A percentile compares a stretch with the other conserved stretches of the same genome.
Conservation (phyloP, 2,797 vertebrate genomes). For the Hirundo rustica region DNA sequence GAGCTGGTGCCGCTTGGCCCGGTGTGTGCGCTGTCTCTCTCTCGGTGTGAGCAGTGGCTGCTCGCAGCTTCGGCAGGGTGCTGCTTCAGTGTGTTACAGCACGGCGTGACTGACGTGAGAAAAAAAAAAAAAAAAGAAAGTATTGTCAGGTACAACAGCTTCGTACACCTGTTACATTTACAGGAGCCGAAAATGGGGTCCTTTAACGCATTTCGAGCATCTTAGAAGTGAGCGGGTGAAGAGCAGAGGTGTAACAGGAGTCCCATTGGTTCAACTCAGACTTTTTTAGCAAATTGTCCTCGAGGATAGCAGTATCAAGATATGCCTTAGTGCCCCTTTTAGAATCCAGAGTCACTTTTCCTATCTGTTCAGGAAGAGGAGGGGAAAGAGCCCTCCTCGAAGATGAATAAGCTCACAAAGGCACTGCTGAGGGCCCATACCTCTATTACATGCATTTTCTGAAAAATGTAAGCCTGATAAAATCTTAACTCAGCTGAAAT, state of each 20-base stretch:
- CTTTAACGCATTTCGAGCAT: neutral
- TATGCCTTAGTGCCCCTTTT: neutral
- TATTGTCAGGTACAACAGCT: conserved; percentile 3
- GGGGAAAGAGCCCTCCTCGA: neutral
- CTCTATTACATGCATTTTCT: conserved; percentile 15
- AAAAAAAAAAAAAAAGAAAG: neutral
- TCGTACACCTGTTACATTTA: conserved; percentile 3
- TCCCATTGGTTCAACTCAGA: neutral
- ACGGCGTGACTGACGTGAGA: conserved; percentile 18
- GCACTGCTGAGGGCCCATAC: conserved; percentile 1
- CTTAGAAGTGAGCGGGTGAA: neutral
- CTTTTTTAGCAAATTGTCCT: neutral
- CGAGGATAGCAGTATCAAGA: neutral
- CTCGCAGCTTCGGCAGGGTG: conserved; percentile 40
- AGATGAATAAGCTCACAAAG: neutral
- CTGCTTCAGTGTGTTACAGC: conserved; percentile 13
- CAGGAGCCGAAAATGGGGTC: neutral
- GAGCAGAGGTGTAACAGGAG: neutral
- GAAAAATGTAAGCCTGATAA: conserved; percentile 40
- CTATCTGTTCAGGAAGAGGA: neutral
- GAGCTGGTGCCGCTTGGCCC: neutral
- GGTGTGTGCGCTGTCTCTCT: neutral
- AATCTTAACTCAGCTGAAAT: conserved; percentile 56
- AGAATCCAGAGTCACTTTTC: neutral
- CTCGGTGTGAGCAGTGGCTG: neutral